Base-by-base conservation (phyloP, 2,797 vertebrate species). In the Rhinatrema bivittatum region DNA sequence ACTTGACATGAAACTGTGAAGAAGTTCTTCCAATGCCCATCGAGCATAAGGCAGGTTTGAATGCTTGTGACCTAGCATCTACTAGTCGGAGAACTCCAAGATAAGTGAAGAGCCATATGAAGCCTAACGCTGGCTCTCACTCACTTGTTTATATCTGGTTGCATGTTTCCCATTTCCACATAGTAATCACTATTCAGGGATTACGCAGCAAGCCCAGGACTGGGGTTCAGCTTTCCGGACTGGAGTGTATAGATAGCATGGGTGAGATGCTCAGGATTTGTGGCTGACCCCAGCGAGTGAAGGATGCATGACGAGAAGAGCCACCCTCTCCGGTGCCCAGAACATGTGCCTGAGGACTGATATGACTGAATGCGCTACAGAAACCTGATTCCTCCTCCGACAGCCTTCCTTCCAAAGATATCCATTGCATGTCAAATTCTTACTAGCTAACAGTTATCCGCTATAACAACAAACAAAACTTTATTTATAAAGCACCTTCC, bases 171-270 rank as follows among this genome's bases (percentile, higher is more conserved):
- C 36, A 57, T 62, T 50, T 51, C 53, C 58, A 48, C 55, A 53
- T 49, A 60, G 68, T 59, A 55, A 73, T 66, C 70, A 73, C 63
- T 66, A 73, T 68, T 59, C 68, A 60, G 60, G 68, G 70, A 67
- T 71, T 67, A 68, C 46, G 36, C 43, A 55, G 42, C 55, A 51
- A 65, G 67, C 61, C 46, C 55, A 58, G 71, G 65, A 75, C 68
- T 49, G 57, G 60, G 61, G 44, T 65, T 62, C 56, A 49, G 57
- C 51, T 71, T 65, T 59, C 65, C 69, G 56, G 69, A 68, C 71
- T 66, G 64, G 70, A 62, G 59, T 60, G 68, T 58, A 67, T 67
- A 62, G 59, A 51, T 45, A 25, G 23, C 68, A 2, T 64, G 51
- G 68, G 59, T 70, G 53, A 29, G 19, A 50, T 28, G 64, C 67